These are phyloP conservation scores for Drosophila leontia DNA, from an alignment of 1,140 invertebrate genomes.

Conservation along the genomic window DNA sequence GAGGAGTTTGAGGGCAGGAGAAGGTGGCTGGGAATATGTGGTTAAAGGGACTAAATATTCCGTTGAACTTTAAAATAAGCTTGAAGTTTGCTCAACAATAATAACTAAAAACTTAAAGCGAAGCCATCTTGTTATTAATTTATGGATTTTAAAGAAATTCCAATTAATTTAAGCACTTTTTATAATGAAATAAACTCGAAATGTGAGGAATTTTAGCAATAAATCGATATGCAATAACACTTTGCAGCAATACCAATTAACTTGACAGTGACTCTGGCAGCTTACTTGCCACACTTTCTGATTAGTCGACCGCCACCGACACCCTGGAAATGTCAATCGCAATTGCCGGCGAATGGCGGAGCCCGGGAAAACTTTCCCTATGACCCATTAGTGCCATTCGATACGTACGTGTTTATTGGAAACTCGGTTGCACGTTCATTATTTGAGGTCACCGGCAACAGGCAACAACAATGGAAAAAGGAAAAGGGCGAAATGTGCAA, in stretches of 20 bases:
- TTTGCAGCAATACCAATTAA: conserved; percentile 23
- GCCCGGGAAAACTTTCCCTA: conserved; percentile 36
- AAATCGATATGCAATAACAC: conserved; percentile 20
- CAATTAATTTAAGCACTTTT: neutral
- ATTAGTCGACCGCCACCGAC: conserved; percentile 15
- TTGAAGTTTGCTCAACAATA: neutral
- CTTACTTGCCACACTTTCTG: conserved; percentile 26
- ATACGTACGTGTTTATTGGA: conserved; percentile 72
- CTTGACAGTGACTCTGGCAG: conserved; percentile 26
- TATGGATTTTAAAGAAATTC: neutral
- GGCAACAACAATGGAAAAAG: conserved; percentile 27
- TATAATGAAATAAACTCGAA: neutral
- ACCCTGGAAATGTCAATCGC: conserved; percentile 49
- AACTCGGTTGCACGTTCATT: conserved; percentile 60
- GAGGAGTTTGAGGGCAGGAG: neutral
- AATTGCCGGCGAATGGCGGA: conserved; percentile 40
- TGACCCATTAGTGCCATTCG: conserved; percentile 64
- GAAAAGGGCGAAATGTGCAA: conserved; percentile 41
- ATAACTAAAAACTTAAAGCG: neutral
- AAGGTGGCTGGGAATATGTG: conserved; percentile 1
- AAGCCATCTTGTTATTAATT: neutral
- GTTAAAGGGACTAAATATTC: neutral
- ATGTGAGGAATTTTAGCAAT: neutral
- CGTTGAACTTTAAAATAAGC: neutral
- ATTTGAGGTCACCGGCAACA: conserved; percentile 54